Evolutionary conservation across 2,797 vertebrate genomes (phyloP).

Genomic region (Aplochiton taeniatus): DNA sequence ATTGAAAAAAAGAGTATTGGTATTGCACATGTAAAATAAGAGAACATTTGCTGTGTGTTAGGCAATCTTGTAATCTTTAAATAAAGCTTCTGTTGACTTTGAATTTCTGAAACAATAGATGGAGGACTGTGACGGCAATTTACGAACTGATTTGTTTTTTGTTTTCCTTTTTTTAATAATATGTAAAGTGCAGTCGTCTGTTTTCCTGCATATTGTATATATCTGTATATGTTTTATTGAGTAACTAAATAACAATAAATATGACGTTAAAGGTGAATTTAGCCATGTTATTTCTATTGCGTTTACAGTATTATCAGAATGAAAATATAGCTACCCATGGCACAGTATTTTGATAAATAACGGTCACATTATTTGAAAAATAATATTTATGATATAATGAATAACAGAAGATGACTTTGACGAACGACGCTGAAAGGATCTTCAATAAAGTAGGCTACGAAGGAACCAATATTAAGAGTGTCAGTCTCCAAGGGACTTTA

Average conservation of each 20-base stretch:
- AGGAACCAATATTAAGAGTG: constrained; percentile 17
- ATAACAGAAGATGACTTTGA: too few species aligned
- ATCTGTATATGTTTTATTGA: constrained; percentile 99
- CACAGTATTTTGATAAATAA: too few species aligned
- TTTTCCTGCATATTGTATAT: constrained; percentile 99
- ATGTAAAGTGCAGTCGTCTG: constrained; percentile 99
- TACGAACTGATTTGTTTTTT: constrained; percentile 86
- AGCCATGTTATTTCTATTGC: constrained; percentile 1
- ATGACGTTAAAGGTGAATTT: constrained; percentile 93
- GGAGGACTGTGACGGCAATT: constrained; percentile 95
- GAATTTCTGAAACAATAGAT: constrained; percentile 93
- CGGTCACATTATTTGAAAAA: too few species aligned
- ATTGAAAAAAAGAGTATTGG: constrained; percentile 80
- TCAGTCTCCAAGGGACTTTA: too few species aligned
- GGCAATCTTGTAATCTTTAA: constrained; percentile 94
- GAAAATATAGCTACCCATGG: too few species aligned
- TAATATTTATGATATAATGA: too few species aligned
- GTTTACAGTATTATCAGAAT: background rate
- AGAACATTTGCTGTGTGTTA: constrained; percentile 95
- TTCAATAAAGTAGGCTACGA: constrained; percentile 37
- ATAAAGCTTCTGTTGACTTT: constrained; percentile 84
- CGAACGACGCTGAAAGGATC: constrained; percentile 14
- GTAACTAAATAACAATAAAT: constrained; percentile 99
- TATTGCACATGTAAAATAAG: constrained; percentile 99
- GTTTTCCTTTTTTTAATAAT: constrained; percentile 84